Base-by-base conservation (phyloP, 2,797 vertebrate genomes). In the Mormyrops attenuatus region DNA sequence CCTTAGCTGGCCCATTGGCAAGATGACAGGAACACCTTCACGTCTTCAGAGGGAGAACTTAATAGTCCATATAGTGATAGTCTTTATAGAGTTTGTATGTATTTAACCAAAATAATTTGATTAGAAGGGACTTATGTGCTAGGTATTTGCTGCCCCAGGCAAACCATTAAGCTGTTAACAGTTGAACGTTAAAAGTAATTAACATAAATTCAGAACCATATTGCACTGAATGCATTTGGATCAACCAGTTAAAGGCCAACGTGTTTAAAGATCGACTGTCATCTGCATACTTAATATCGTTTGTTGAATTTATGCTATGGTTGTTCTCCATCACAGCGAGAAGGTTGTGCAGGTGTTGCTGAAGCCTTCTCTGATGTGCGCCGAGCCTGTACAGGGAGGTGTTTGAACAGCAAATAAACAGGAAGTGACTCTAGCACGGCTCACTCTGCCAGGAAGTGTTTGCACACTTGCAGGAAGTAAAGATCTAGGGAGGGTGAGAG, bases 381-480 rank as follows among this genome's bases (percentile, higher is more conserved):
- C 6, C 17, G 1, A n/a, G 38, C 9, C 47, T 20, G 49, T 30
- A 38, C 13, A 87, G 52, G 52, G 80, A 60, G 52, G 77, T 11
- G 26, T 89, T 88, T 90, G 30, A 88, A 66, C 20, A 47, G 30
- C 2, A 53, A 22, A 85, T 30, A 91, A 94, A 93, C 92, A 92
- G 92, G 93, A 93, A 94, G 60, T 88, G 77, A 86, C 90, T 89
- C 73, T 77, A 30, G n/a, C 30, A 30, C 47, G 11, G 7, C 55
- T 41, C 55, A 80, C 3, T 89, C 55, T 26, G 15, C 55, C 85
- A 90, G 90, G 90, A 90, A 88, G 90, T 89, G 89, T 90, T 90
- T 73, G 88, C 88, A n/a, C 38, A 63, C 84, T 92, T 93, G 92
- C 93, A 94, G 89, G 88, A 90, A 94, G 89, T 92, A 41, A 26